A percentile compares a stretch with the other conserved stretches of the same genome.
These are phyloP conservation scores for Elgaria multicarinata DNA, from an alignment of 2,113 vertebrate species.

Conservation along the genomic window DNA sequence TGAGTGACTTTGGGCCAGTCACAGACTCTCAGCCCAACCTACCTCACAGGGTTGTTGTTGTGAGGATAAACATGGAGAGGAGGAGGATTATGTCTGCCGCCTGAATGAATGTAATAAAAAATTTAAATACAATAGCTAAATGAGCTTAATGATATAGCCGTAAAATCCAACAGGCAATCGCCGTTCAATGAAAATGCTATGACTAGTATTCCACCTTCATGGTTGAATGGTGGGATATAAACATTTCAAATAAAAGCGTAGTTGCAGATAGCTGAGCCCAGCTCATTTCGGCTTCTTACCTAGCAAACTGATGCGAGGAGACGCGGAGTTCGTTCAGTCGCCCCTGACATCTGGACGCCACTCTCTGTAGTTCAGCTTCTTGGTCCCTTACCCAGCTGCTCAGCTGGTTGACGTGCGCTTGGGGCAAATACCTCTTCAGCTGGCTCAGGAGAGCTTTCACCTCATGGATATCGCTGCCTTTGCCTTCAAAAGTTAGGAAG, in stretches of 20 bases:
- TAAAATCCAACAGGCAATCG: neutral
- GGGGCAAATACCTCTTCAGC: conserved; percentile 78
- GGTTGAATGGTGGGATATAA: too few relatives aligned
- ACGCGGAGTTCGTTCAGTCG: conserved; percentile 77
- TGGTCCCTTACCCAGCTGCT: conserved; percentile 83
- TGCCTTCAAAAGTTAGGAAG: conserved; percentile 84
- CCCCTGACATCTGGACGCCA: conserved; percentile 80
- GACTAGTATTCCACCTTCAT: too few relatives aligned
- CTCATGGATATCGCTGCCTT: conserved; percentile 79
- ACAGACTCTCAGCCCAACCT: too few relatives aligned
- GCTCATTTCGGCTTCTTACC: conserved; percentile 71
- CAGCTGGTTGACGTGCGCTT: conserved; percentile 79
- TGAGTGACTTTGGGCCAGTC: too few relatives aligned
- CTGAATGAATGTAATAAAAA: too few relatives aligned
- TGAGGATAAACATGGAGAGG: too few relatives aligned
- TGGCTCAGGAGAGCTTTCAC: conserved; percentile 79
- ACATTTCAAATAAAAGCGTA: conserved; percentile 10
- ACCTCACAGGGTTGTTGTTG: too few relatives aligned
- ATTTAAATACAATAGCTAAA: neutral
- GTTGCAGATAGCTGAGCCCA: neutral
- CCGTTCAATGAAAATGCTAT: conserved; percentile 7
- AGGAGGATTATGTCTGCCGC: too few relatives aligned
- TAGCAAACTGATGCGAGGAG: conserved; percentile 77
- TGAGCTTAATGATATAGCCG: neutral
- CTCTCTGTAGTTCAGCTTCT: conserved; percentile 80